Evolutionary conservation across 2,113 vertebrate genomes (phyloP).

Genomic region (Rhinolophus ferrumequinum): DNA sequence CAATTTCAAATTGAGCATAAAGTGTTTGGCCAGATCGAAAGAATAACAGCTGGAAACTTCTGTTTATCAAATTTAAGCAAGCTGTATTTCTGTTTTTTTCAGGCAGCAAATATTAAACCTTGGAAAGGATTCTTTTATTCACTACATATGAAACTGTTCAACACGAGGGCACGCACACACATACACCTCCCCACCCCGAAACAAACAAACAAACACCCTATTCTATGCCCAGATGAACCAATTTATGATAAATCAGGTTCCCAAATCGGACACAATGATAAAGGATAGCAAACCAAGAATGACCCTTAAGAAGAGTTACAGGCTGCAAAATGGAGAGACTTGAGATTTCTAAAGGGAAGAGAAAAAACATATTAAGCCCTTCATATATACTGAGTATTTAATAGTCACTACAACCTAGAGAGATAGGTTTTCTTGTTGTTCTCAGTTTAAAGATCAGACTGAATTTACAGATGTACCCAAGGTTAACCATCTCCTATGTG

Average conservation of each 20-base stretch:
- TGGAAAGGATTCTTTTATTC: conserved; percentile 28
- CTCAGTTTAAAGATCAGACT: background rate
- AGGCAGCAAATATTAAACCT: conserved; percentile 13
- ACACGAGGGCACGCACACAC: background rate
- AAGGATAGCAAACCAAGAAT: background rate
- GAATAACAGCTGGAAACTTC: conserved; percentile 43
- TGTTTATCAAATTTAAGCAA: conserved; percentile 24
- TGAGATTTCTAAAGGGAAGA: background rate
- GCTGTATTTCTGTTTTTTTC: background rate
- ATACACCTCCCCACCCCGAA: background rate
- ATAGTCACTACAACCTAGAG: background rate
- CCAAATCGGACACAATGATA: background rate
- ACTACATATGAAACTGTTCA: background rate
- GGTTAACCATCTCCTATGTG: background rate
- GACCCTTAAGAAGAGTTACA: background rate
- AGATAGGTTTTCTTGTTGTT: background rate
- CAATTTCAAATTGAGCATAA: conserved; percentile 12
- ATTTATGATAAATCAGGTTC: background rate
- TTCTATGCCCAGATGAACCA: background rate
- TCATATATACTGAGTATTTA: background rate
- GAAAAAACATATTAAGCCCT: background rate
- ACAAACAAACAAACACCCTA: background rate
- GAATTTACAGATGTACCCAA: background rate
- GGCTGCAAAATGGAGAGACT: background rate
- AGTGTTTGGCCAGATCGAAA: background rate